Base-by-base conservation (phyloP, 1,140 invertebrate genomes). In the Drosophila leontia region DNA sequence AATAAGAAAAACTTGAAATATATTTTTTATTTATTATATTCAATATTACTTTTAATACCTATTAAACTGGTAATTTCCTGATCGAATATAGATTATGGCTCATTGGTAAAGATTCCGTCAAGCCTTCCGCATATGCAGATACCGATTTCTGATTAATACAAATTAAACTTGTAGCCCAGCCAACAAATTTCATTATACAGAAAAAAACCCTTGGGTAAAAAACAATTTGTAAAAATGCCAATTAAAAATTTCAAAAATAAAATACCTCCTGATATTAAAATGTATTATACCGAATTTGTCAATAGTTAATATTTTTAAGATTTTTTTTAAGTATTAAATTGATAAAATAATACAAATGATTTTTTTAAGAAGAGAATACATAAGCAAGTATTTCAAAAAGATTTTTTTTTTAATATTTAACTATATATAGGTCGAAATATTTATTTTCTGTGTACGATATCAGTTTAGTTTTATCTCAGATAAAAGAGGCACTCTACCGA, bases 401-500 rank as follows among this genome's bases (percentile, higher is more conserved):
- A 19, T 12, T 6, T 19, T 12, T 1, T 19, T 19, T 11, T 3
- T 3, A n/a, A 15, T 15, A 7, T 39, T 0, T 15, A 15, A 5
- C 11, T 37, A 12, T 0, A 37, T 5, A 12, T 37, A n/a, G n/a
- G n/a, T n/a, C 13, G 3, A 1, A 11, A 2, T 11, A 44, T 17
- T 1, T 44, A 23, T 26, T 34, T 51, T 9, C 23, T 35, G 34
- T 55, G 51, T 37, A 44, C n/a, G 23, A 32, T 55, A 76, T 50
- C 44, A 35, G 8, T 41, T 37, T 26, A 6, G 34, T 37, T 55
- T 59, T 71, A 81, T 77, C 65, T 61, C 9, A 19, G 78, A 81
- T 81, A 81, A 71, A 44, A n/a, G 32, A 13, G 26, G 58, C 51
- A 41, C 51, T 56, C 15, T 44, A 41, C 9, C 23, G n/a, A 62